Evolutionary conservation across 2,888 invertebrate species (phyloP).

Genomic region (Polylopha cassiicola): DNA sequence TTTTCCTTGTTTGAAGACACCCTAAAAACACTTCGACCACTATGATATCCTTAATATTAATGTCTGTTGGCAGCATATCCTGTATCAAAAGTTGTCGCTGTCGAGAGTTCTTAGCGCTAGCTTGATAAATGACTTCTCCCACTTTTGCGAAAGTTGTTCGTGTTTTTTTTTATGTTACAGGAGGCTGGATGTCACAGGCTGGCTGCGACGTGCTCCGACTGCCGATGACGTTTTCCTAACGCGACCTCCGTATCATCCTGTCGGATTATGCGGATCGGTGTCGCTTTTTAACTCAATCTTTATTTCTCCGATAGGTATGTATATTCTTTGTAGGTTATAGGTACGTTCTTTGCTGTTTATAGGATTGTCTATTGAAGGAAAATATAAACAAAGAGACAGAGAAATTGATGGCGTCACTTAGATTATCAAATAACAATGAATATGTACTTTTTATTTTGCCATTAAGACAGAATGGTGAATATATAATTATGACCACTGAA

Average conservation of each 20-base stretch:
- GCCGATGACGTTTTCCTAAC: conserved; percentile 48
- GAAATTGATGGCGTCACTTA: no score
- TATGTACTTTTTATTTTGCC: no score
- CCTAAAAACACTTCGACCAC: conserved; percentile 61
- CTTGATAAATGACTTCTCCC: conserved; percentile 74
- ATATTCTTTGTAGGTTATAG: conserved; percentile 20
- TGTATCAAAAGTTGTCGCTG: conserved; percentile 72
- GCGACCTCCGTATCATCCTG: conserved; percentile 41
- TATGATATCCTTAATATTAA: conserved; percentile 74
- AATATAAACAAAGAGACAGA: no score
- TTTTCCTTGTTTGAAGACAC: conserved; percentile 55
- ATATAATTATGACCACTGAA: no score
- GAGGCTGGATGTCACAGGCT: conserved; percentile 48
- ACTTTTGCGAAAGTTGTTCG: conserved; percentile 64
- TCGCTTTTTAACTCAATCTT: conserved; percentile 37
- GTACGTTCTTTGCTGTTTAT: not conserved
- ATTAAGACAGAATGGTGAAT: no score
- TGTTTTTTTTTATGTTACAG: conserved; percentile 54
- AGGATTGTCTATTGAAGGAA: conserved; percentile 1
- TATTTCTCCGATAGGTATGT: conserved; percentile 28
- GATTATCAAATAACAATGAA: no score
- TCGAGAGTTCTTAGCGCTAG: conserved; percentile 72
- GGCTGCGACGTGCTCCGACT: conserved; percentile 52
- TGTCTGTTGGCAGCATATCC: conserved; percentile 68
- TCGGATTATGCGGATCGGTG: conserved; percentile 45